Conservation (phyloP, 2,113 vertebrate species). For the Chrysemys picta region DNA sequence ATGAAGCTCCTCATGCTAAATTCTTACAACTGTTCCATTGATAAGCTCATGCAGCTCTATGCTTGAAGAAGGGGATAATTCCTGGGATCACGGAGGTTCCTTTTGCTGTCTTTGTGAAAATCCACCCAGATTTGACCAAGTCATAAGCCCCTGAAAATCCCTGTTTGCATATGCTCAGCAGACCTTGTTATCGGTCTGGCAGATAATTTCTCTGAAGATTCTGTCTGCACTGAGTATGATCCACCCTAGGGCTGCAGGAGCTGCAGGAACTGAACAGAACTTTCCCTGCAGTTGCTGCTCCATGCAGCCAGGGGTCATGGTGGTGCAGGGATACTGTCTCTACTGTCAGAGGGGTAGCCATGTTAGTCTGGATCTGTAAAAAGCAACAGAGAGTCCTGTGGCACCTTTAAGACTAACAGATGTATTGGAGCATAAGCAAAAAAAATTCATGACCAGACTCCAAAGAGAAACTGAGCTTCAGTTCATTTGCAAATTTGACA, state of each 20-base stretch:
- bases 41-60: constrained; percentile 53
- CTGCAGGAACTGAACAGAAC: not conserved
- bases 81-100: constrained; percentile 3
- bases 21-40: constrained; percentile 21
- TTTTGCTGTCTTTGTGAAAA: constrained; percentile 50
- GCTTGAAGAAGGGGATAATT: not conserved
- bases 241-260: not conserved
- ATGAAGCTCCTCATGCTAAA: constrained; percentile 21
- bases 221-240: not conserved
- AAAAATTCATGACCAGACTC: no score
- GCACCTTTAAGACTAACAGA: no score
- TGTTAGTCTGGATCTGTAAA: no score
- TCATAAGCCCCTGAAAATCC: constrained; percentile 45
- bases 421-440: no score
- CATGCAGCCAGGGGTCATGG: not conserved
- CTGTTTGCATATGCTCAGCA: constrained; percentile 30
- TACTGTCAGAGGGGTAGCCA: rapidly evolving
- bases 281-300: not conserved
- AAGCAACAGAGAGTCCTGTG: no score
- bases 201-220: constrained; percentile 16
- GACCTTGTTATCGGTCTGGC: constrained; percentile 46
- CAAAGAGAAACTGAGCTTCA: no score
- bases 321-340: not conserved
- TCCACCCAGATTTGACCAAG: constrained; percentile 38
- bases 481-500: no score